phyloP scores from a whole-genome alignment of 1,140 invertebrate species.

The Diploscapter pachys region DNA sequence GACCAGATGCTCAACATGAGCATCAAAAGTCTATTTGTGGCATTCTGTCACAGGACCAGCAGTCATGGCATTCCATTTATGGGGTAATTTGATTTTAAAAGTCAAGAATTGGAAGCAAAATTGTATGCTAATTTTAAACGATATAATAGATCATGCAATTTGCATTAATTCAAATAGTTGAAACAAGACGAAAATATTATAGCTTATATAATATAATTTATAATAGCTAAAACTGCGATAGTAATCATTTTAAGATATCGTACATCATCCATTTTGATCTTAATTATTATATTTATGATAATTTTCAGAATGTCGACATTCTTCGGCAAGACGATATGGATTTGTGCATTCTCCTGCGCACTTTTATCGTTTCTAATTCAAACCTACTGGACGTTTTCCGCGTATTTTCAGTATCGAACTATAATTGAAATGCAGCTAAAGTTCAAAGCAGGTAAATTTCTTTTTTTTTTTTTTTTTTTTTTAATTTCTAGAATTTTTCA shows the following conservation, averaged over 20 bases:
- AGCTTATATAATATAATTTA: neutral
- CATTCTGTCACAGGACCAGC: slow-evolving; percentile 56
- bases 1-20: too few species aligned
- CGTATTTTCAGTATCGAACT: slow-evolving; percentile 55
- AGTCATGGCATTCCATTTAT: slow-evolving; percentile 59
- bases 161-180: neutral
- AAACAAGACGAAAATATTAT: neutral
- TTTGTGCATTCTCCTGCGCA: slow-evolving; percentile 47
- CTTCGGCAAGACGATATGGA: slow-evolving; percentile 43
- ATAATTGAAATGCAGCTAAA: slow-evolving; percentile 59
- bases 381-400: slow-evolving; percentile 56
- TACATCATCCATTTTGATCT: slow-evolving; percentile 30
- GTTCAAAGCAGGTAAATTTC: slow-evolving; percentile 49
- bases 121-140: too few species aligned
- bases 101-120: neutral
- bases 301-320: slow-evolving; percentile 51
- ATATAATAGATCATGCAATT: neutral
- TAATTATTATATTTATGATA: neutral
- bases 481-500: neutral
- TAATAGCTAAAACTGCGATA: neutral
- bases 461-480: neutral
- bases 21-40: slow-evolving; percentile 45
- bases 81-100: slow-evolving; percentile 38
- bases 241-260: slow-evolving; percentile 46
- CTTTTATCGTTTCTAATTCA: slow-evolving; percentile 48